A percentile compares a stretch with the other conserved stretches of the same genome.
phyloP scores from a whole-genome alignment of 2,113 vertebrate species.

The Donacobius atricapilla region DNA sequence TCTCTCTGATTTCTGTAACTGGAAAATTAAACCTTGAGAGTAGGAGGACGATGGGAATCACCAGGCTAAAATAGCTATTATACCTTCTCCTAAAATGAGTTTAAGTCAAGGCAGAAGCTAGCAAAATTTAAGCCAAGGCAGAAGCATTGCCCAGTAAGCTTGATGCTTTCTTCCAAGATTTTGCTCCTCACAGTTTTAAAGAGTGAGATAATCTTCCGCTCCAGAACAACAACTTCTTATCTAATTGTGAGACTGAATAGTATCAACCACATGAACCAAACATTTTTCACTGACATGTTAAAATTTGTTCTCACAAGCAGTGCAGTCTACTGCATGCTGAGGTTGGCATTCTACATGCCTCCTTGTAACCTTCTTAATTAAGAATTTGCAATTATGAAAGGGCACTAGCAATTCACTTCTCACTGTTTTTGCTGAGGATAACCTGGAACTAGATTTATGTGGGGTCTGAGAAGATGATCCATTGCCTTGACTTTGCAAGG shows the following conservation, averaged over 20 bases:
- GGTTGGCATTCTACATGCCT: background rate
- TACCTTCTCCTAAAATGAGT: background rate
- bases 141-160: background rate
- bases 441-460: slow-evolving; percentile 12
- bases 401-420: background rate
- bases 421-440: background rate
- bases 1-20: background rate
- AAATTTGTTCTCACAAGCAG: background rate
- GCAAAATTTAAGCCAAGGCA: background rate
- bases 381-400: background rate
- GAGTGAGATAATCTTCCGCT: background rate
- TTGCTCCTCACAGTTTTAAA: background rate
- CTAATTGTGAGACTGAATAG: background rate
- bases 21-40: background rate
- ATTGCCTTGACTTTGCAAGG: background rate
- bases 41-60: background rate
- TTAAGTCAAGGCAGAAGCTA: background rate
- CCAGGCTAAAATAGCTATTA: background rate
- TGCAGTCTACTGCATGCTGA: background rate
- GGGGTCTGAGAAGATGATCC: background rate
- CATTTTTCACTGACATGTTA: background rate
- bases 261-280: background rate
- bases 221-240: background rate
- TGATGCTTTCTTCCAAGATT: background rate
- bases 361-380: background rate